Conservation (phyloP, 2,797 vertebrate species). For the Cyclura pinguis region DNA sequence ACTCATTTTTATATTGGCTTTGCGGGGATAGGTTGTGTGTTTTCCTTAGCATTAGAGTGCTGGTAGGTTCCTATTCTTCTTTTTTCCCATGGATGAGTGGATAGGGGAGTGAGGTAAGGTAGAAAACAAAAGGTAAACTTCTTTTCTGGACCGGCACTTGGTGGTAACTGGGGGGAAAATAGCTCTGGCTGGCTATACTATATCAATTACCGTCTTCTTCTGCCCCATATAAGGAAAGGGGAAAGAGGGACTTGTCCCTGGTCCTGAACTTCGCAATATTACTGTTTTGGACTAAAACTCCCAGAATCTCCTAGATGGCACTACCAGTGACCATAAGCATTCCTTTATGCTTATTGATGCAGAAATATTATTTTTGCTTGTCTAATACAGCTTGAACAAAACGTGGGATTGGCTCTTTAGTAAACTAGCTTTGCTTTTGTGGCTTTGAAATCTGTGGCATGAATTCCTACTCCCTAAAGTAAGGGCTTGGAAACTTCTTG, state of each 20-base stretch:
- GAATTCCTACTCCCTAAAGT: background rate
- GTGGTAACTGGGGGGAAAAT: background rate
- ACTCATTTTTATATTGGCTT: background rate
- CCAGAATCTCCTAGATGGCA: no score
- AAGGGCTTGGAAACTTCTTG: background rate
- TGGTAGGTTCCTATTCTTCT: background rate
- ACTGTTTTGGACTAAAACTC: no score
- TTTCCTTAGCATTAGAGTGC: background rate
- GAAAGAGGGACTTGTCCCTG: background rate
- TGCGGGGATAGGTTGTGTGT: background rate
- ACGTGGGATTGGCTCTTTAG: background rate
- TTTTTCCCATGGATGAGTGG: background rate
- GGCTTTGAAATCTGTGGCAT: no score
- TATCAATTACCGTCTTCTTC: background rate
- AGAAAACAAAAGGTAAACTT: background rate
- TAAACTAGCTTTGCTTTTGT: background rate
- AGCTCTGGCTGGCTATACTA: no score
- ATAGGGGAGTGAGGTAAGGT: background rate
- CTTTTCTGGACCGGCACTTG: no score
- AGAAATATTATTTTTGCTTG: background rate
- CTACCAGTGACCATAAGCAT: no score
- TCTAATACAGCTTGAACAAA: background rate
- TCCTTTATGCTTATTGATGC: no score
- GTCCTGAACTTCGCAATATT: no score
- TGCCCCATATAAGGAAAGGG: background rate